Evolutionary conservation across 2,797 vertebrate species (phyloP).

Genomic region (Typhlichthys eigenmanni): DNA sequence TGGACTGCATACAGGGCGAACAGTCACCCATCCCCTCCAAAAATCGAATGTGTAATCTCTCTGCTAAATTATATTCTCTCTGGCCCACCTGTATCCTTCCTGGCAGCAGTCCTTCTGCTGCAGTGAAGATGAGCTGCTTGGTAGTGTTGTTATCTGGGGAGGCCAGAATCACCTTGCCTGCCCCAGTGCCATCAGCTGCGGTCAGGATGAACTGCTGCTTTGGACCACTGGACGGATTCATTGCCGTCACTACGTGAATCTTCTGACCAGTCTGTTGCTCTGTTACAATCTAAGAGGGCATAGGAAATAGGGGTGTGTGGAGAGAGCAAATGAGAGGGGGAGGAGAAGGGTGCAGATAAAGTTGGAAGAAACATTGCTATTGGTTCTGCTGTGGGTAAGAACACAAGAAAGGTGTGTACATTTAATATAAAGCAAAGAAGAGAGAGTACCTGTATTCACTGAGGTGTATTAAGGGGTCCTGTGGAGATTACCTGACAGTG

Average conservation of each 20-base stretch:
- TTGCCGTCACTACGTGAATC: slow-evolving; percentile 94
- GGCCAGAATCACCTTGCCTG: slow-evolving; percentile 94
- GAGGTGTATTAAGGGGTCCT: slow-evolving; percentile 86
- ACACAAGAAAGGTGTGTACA: slow-evolving; percentile 17
- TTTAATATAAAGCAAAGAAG: not conserved
- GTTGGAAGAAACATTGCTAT: not conserved
- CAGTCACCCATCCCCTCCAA: too few species aligned
- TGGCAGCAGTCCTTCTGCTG: slow-evolving; percentile 90
- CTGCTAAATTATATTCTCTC: too few species aligned
- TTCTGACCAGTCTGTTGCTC: slow-evolving; percentile 97
- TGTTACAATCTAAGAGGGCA: slow-evolving; percentile 88
- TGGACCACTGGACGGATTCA: slow-evolving; percentile 87
- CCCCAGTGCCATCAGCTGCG: slow-evolving; percentile 87
- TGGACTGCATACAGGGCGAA: too few species aligned
- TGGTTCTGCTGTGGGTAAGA: not conserved
- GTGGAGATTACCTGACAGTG: slow-evolving; percentile 93
- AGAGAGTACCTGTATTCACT: slow-evolving; percentile 88
- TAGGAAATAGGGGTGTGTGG: slow-evolving; percentile 3
- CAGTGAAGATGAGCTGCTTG: slow-evolving; percentile 96
- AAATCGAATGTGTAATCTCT: too few species aligned
- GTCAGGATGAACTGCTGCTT: slow-evolving; percentile 95
- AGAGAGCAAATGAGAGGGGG: slow-evolving; percentile 4
- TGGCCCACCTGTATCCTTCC: slow-evolving; percentile 90
- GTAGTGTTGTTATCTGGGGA: slow-evolving; percentile 86
- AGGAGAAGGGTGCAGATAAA: not conserved